Conservation (phyloP, 2,888 invertebrate species). For the Nesidiocoris tenuis region DNA sequence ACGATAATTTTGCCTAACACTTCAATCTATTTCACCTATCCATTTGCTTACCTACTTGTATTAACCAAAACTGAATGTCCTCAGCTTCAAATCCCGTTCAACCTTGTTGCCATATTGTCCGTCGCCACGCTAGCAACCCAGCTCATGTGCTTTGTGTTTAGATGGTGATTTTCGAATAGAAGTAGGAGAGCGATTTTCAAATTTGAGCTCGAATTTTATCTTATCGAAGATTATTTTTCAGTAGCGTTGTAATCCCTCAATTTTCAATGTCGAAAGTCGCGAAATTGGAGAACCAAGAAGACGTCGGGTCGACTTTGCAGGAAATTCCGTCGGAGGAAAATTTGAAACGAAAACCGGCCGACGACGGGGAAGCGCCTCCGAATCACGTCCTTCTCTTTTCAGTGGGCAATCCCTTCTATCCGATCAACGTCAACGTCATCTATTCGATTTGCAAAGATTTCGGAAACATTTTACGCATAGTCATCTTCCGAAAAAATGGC, state of each 20-base stretch:
- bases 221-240: no score
- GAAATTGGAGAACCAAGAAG: neutral
- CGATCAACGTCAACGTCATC: slow-evolving; percentile 27
- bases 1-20: no score
- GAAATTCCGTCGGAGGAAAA: neutral
- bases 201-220: neutral
- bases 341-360: slow-evolving; percentile 6
- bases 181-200: no score
- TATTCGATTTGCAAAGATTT: slow-evolving; percentile 31
- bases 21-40: no score
- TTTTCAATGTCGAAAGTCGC: neutral
- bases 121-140: neutral
- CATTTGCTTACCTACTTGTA: no score
- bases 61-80: no score
- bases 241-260: no score
- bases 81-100: neutral
- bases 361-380: neutral
- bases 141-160: neutral
- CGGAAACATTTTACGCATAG: slow-evolving; percentile 15
- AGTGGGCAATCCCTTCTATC: slow-evolving; percentile 22
- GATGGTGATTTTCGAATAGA: neutral
- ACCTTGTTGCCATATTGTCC: neutral
- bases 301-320: neutral
- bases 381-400: slow-evolving; percentile 28
- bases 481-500: slow-evolving; percentile 30